Conservation (phyloP, 2,113 vertebrate species). For the Sapajus apella region DNA sequence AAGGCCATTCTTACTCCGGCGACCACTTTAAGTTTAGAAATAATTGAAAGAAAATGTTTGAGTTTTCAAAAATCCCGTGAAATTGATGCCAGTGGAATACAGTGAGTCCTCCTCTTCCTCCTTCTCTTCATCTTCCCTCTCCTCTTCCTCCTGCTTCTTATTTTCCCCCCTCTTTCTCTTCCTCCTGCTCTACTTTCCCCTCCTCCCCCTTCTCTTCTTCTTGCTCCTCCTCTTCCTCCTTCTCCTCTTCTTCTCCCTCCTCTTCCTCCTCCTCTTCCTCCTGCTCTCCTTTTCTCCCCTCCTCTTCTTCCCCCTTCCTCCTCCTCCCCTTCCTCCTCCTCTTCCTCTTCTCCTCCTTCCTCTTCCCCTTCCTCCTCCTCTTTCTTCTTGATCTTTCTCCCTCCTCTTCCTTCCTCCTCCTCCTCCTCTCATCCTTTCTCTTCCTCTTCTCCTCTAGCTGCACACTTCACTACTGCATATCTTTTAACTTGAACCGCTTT, state of each 20-base stretch:
- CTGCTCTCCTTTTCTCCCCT: no score
- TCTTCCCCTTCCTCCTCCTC: no score
- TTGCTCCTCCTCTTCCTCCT: neutral
- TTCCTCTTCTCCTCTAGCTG: neutral
- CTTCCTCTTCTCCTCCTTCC: no score
- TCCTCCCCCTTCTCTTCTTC: neutral
- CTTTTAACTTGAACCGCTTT: neutral
- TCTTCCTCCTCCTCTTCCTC: no score
- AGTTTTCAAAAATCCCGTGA: neutral
- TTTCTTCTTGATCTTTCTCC: no score
- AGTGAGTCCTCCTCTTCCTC: neutral
- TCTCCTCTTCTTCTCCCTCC: no score
- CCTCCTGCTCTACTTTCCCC: no score
- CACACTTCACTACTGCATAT: neutral
- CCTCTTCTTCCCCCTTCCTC: no score
- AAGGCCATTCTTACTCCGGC: neutral
- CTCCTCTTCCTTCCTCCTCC: no score
- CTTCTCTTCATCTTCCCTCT: neutral
- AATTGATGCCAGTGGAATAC: neutral
- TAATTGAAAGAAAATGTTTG: neutral
- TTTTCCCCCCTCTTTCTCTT: neutral
- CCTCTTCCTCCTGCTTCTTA: neutral
- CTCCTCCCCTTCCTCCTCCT: neutral
- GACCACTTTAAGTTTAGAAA: neutral
- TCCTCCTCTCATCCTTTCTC: no score